phyloP scores from a whole-genome alignment of 2,888 invertebrate genomes.

The Hesperia comma region DNA sequence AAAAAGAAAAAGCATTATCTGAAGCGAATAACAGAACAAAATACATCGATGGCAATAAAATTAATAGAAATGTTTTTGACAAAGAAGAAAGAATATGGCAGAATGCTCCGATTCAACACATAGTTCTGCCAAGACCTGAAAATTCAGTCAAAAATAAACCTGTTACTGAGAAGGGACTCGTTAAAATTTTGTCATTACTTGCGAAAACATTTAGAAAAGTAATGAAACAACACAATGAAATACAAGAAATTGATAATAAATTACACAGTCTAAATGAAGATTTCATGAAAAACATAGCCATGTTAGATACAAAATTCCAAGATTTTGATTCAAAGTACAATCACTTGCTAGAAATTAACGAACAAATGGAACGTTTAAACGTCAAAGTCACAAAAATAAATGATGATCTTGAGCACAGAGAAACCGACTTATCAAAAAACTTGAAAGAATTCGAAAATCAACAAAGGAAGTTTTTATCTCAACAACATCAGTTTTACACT shows the following conservation, averaged over 20 bases:
- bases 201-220: constrained; percentile 75
- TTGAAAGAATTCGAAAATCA: constrained; percentile 68
- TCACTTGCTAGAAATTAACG: constrained; percentile 56
- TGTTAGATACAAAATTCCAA: constrained; percentile 57
- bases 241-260: constrained; percentile 63
- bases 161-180: constrained; percentile 65
- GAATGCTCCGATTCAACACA: constrained; percentile 50
- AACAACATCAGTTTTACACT: constrained; percentile 71
- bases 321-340: constrained; percentile 67
- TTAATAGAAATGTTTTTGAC: constrained; percentile 56
- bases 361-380: constrained; percentile 59
- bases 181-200: constrained; percentile 70
- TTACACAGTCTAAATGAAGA: constrained; percentile 57
- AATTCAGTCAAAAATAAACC: constrained; percentile 52
- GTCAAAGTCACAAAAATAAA: constrained; percentile 54
- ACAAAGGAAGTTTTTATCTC: constrained; percentile 69
- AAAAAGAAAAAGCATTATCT: constrained; percentile 54
- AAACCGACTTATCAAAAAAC: constrained; percentile 60
- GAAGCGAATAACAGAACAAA: constrained; percentile 54
- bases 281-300: constrained; percentile 55
- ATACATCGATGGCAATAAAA: constrained; percentile 45
- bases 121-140: constrained; percentile 53
- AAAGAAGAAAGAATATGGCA: constrained; percentile 62
- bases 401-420: constrained; percentile 56
- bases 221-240: constrained; percentile 69